Conservation (phyloP, 2,113 vertebrate species). For the Epinephelus moara region DNA sequence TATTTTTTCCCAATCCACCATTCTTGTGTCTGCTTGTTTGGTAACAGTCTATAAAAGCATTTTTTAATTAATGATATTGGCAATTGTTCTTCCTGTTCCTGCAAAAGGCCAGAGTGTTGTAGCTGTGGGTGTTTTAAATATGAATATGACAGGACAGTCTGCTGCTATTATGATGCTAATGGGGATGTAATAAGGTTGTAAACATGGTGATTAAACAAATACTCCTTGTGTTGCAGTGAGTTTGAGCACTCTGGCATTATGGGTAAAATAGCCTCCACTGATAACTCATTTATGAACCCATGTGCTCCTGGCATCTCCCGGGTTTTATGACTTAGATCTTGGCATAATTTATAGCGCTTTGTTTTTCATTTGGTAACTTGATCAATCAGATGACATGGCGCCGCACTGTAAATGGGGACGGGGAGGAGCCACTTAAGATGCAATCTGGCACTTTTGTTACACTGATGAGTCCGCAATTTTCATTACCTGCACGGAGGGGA, state of each 20-base stretch:
- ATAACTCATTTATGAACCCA: conserved; percentile 39
- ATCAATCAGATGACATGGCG: conserved; percentile 44
- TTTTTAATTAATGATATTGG: neutral
- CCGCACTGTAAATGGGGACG: conserved; percentile 14
- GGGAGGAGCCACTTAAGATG: conserved; percentile 32
- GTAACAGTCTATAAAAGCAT: neutral
- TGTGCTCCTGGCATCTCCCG: conserved; percentile 15
- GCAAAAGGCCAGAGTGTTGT: neutral
- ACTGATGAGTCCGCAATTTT: conserved; percentile 54
- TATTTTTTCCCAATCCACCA: neutral
- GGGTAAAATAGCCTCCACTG: conserved; percentile 6
- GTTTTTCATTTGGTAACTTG: conserved; percentile 56
- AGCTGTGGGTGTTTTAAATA: conserved; percentile 11
- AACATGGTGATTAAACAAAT: conserved; percentile 49
- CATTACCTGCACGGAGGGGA: conserved; percentile 40
- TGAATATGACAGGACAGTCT: conserved; percentile 33
- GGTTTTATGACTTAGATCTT: conserved; percentile 47
- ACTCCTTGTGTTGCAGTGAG: conserved; percentile 10
- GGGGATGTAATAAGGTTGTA: conserved; percentile 24
- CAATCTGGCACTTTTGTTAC: conserved; percentile 30
- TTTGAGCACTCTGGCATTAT: conserved; percentile 20
- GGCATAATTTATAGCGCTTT: conserved; percentile 52
- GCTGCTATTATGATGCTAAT: conserved; percentile 42
- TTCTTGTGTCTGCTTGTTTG: neutral
- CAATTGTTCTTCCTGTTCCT: conserved; percentile 1